phyloP scores from a whole-genome alignment of 1,140 invertebrate species.

The Diorhabda carinulata region DNA sequence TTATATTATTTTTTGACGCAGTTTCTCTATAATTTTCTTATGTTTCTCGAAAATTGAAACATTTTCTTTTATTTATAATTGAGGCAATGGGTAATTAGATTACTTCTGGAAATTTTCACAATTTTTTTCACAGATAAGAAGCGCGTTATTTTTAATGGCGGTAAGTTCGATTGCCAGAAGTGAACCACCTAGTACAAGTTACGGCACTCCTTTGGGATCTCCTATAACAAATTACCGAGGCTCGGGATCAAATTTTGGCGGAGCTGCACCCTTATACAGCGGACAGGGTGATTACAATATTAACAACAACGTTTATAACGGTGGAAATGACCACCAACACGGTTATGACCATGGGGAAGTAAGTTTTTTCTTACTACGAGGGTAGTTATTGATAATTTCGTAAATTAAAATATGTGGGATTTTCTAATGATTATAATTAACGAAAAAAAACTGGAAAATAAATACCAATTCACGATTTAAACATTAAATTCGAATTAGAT shows the following conservation, averaged over 20 bases:
- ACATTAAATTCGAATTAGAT: no score
- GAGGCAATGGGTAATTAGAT: no score
- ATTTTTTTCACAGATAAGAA: not conserved
- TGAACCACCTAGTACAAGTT: slow-evolving; percentile 32
- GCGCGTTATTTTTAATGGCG: not conserved
- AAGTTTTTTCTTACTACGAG: not conserved
- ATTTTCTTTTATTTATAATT: no score
- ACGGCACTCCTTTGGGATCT: slow-evolving; percentile 32
- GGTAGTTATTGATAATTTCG: no score
- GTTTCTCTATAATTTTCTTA: no score
- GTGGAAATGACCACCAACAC: slow-evolving; percentile 28
- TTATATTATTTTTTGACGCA: no score
- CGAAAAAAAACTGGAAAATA: no score
- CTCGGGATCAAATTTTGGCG: slow-evolving; percentile 1
- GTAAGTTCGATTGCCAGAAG: slow-evolving; percentile 15
- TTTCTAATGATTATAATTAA: no score
- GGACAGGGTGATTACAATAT: slow-evolving; percentile 30
- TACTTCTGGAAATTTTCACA: no score
- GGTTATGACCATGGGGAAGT: slow-evolving; percentile 15
- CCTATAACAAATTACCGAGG: slow-evolving; percentile 30
- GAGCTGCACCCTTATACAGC: slow-evolving; percentile 1
- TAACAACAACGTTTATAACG: slow-evolving; percentile 31
- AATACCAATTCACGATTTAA: no score
- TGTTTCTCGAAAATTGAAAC: no score
- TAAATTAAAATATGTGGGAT: no score